These are phyloP conservation scores for Enteromius thamalakanensis DNA, from an alignment of 2,797 vertebrate species.

Conservation along the genomic window DNA sequence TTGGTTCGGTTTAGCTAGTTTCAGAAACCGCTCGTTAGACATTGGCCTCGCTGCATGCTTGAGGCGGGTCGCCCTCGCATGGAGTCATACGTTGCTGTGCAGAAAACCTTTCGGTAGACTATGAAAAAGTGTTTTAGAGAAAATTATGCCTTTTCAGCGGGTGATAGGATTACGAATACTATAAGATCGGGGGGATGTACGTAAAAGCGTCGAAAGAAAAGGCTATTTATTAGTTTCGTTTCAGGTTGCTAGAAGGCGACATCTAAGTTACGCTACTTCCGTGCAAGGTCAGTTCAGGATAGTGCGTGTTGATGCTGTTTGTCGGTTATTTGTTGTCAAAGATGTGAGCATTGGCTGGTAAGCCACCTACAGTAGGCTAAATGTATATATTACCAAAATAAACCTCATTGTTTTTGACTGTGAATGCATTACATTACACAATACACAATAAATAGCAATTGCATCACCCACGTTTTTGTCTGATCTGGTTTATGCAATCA, in stretches of 20 bases:
- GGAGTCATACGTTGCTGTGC: background rate
- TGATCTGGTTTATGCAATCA: conserved; percentile 48
- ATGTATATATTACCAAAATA: background rate
- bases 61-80: background rate
- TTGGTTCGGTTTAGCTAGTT: conserved; percentile 13
- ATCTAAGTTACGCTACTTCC: background rate
- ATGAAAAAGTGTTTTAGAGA: background rate
- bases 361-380: background rate
- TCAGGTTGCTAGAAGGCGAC: background rate
- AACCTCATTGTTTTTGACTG: background rate
- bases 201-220: background rate
- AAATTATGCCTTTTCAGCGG: background rate
- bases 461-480: conserved; percentile 21
- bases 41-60: conserved; percentile 23
- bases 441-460: background rate
- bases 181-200: background rate
- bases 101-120: background rate
- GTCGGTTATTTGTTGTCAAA: background rate
- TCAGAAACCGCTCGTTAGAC: background rate
- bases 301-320: background rate
- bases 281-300: conserved; percentile 3
- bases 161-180: background rate
- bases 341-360: background rate
- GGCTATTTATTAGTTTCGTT: background rate
- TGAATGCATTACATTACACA: conserved; percentile 25